Percentiles rank a stretch among this genome's conserved stretches.
Conservation (phyloP, 2,113 vertebrate genomes). For the Platichthys stellatus region DNA sequence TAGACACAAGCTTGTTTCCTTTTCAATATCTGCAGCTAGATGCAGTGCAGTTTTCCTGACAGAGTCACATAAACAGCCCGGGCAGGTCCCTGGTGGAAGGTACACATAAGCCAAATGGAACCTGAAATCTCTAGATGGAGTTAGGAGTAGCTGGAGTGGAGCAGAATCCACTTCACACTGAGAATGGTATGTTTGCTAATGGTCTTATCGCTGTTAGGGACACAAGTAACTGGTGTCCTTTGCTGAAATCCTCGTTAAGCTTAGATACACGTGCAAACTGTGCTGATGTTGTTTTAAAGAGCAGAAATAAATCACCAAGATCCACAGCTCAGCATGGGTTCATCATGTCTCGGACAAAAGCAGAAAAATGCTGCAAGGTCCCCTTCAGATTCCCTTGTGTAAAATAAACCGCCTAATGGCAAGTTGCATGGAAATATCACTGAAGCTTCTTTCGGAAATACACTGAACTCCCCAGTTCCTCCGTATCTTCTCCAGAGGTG, state of each 20-base stretch:
- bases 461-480: too few species aligned
- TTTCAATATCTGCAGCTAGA: too few species aligned
- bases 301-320: background rate
- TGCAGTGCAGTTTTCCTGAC: background rate
- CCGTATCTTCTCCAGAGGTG: too few species aligned
- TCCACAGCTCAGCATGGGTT: background rate
- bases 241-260: background rate
- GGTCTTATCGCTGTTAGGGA: background rate
- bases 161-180: background rate
- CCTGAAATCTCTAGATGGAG: background rate
- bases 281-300: too few species aligned
- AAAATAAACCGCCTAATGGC: background rate
- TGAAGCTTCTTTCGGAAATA: too few species aligned
- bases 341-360: background rate
- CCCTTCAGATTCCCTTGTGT: background rate
- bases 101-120: background rate
- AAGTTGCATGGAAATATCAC: background rate
- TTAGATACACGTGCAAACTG: background rate
- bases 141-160: background rate
- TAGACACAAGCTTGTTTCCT: background rate
- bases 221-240: background rate
- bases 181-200: slow-evolving; percentile 9
- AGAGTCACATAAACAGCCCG: background rate
- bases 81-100: background rate
- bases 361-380: background rate